Conservation (phyloP, 2,888 invertebrate species). For the Thera obeliscata region DNA sequence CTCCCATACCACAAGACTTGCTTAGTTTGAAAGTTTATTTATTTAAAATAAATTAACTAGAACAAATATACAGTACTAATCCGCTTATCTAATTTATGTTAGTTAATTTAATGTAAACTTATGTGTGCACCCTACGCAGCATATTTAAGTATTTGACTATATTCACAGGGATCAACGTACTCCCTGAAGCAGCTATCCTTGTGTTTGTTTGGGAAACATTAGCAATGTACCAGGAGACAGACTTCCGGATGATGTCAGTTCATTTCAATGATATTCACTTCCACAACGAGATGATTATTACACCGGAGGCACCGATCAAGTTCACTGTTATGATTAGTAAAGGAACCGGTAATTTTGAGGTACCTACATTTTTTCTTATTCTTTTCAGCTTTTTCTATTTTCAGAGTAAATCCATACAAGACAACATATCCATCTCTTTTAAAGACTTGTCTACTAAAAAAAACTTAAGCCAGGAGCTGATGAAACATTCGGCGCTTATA, state of each 20-base stretch:
- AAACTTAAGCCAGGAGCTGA: too few relatives aligned
- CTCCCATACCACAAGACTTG: too few relatives aligned
- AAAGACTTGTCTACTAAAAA: too few relatives aligned
- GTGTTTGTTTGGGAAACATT: slow-evolving; percentile 82
- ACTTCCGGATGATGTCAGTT: slow-evolving; percentile 58
- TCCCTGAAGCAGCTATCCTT: slow-evolving; percentile 87
- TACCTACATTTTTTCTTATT: slow-evolving; percentile 19
- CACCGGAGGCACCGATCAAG: slow-evolving; percentile 40
- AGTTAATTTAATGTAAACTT: too few relatives aligned
- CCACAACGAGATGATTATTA: slow-evolving; percentile 46
- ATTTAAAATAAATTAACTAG: too few relatives aligned
- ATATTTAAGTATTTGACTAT: neutral
- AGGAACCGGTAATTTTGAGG: slow-evolving; percentile 57
- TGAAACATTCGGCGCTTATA: too few relatives aligned
- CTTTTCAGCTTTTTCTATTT: neutral
- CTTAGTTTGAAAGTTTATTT: too few relatives aligned
- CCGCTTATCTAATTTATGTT: too few relatives aligned
- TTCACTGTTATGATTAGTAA: slow-evolving; percentile 48
- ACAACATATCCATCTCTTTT: too few relatives aligned
- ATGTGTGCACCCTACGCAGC: too few relatives aligned
- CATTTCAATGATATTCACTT: slow-evolving; percentile 52
- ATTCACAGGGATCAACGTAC: slow-evolving; percentile 81
- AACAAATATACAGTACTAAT: too few relatives aligned
- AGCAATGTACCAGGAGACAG: slow-evolving; percentile 63
- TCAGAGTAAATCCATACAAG: too few relatives aligned